phyloP scores from a whole-genome alignment of 2,113 vertebrate species.

The Ibidorhyncha struthersii region DNA sequence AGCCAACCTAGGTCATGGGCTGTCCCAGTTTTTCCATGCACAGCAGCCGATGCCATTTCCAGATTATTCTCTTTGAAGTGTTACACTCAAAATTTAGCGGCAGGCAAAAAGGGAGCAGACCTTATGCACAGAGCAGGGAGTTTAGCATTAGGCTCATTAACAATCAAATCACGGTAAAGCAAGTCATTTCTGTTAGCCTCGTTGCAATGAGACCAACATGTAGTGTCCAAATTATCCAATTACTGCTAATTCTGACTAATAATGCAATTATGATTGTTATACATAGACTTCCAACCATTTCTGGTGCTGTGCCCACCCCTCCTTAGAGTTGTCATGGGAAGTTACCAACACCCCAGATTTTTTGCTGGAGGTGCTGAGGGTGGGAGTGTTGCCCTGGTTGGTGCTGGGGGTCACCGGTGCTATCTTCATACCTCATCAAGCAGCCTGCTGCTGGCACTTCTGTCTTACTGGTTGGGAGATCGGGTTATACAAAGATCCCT shows the following conservation, averaged over 20 bases:
- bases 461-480: not conserved
- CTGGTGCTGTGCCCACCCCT: not conserved
- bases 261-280: not conserved
- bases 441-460: not conserved
- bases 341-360: not conserved
- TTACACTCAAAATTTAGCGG: not conserved
- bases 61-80: not conserved
- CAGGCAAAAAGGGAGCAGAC: not conserved
- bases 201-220: accelerated
- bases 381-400: not conserved
- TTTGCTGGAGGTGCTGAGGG: not conserved
- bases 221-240: not conserved
- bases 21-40: not conserved
- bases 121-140: not conserved
- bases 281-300: not conserved
- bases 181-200: not conserved
- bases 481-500: accelerated
- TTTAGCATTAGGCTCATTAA: not conserved
- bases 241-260: not conserved
- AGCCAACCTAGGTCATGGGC: not conserved
- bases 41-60: not conserved
- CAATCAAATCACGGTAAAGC: not conserved
- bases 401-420: not conserved
- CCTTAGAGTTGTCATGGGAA: accelerated
- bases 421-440: too few species aligned